Base-by-base conservation (phyloP, 2,888 invertebrate species). In the Sussaba pulchella region DNA sequence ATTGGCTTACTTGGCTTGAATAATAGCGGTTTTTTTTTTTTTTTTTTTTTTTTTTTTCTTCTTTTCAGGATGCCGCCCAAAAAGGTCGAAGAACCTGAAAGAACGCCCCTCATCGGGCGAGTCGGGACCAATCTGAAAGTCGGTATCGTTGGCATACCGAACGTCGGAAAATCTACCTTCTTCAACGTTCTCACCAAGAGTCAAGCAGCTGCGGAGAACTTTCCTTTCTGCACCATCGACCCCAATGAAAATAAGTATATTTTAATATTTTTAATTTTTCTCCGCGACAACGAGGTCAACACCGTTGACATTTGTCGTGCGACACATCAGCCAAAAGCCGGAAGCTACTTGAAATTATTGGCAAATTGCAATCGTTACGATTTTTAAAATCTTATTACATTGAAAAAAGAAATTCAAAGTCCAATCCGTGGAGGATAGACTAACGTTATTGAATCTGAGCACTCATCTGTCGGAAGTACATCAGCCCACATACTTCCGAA, bases 141-240 rank as follows among this genome's bases (percentile, higher is more conserved):
- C 87, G 99, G 99, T 78, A 99, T 99, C 90, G 97, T 98, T 80
- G 97, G 97, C 63, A 95, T 99, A 74, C 99, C 99, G 31, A 99
- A 99, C 94, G 99, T 99, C 82, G 99, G 99, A 81, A 99, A 99
- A 93, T 99, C 99, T 8, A 99, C 99, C 66, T 99, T 99, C 94
- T 99, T 99, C 94, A 99, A 99, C 93, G 99, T 99, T 24, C 93
- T 99, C 83, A 99, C 99, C 36, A 98, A 99, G 92, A 99, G 99
- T 92, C 96, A 97, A 89, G 99, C 98, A 5, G 96, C 98, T 72
- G 99, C 99, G 67, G 99, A 99, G 92, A 99, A 99, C 92, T 99
- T 99, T 92, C 99, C 99, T 0, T 99, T 99, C 94, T 99, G 99
- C 94, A 99, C 99, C 92, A 99, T 99, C 92, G 99, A 99, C 93